Base-by-base conservation (phyloP, 2,113 vertebrate genomes). In the Ahaetulla prasina region DNA sequence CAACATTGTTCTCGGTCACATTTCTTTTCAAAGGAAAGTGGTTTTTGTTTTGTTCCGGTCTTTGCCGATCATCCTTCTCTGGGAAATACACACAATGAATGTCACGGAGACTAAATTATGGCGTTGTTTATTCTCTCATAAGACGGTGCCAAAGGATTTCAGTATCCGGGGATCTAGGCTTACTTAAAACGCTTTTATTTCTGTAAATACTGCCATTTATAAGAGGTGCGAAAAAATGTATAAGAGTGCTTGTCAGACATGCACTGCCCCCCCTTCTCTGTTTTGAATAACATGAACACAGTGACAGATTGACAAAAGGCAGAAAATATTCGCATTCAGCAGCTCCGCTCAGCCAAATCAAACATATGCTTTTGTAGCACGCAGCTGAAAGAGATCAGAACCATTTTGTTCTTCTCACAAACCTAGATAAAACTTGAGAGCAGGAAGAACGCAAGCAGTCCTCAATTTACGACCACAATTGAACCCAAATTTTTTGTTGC, bases 301-400 rank as follows among this genome's bases (percentile, higher is more conserved):
- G 93, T 43, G 93, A 92, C 93, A 93, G 94, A 94, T 3, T 93
- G 95, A 96, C 93, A 93, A 96, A 96, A 93, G 92, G 93, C 94
- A 96, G 74, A 93, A 96, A 97, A 96, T 93, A 54, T 91, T 94
- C 88, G 88, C 93, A 90, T 93, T 90, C 12, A 91, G 93, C 88
- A 92, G 91, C 45, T 91, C 92, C 87, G 50, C 91, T 93, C 94
- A 94, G 93, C 95, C 96, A 96, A 94, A 8, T 54, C 90, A 96
- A 97, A 96, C 84, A 95, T 92, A 87, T 89, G 88, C 91, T 91
- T 94, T 90, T 87, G 91, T 0, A 3, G 93, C 30, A 84, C 0
- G 0, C 25, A 93, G 80, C 90, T 92, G 57, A 94, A 94, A n/a
- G 45, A 95, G 87, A 94, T 94, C 93, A 92, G 85, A 91, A 89